Evolutionary conservation across 2,888 invertebrate species (phyloP).

Genomic region (Drosophila helvetica): DNA sequence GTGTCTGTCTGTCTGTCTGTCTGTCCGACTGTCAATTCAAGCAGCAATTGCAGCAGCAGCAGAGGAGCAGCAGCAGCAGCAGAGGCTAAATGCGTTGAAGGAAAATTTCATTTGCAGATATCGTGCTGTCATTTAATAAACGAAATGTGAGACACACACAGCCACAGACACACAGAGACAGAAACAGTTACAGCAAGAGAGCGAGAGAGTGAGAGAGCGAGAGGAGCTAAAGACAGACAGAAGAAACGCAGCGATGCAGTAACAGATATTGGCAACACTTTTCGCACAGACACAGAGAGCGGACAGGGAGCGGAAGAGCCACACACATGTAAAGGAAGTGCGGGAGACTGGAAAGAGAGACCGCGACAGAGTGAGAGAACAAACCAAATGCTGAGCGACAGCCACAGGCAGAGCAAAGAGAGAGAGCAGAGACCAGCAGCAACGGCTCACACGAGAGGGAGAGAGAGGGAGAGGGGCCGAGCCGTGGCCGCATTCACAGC

Average conservation of each 20-base stretch:
- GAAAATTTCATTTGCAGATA: constrained; percentile 83
- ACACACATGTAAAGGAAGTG: constrained; percentile 66
- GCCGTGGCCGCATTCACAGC: constrained; percentile 61
- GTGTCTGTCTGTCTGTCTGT: constrained; percentile 23
- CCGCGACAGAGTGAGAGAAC: constrained; percentile 9
- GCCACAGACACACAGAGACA: constrained; percentile 12
- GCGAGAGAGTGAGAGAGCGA: neutral
- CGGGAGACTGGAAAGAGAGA: constrained; percentile 48
- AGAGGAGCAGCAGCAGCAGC: constrained; percentile 38
- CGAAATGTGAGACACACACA: constrained; percentile 71
- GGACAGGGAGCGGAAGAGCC: constrained; percentile 8
- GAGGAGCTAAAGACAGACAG: constrained; percentile 15
- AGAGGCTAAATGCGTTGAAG: constrained; percentile 75
- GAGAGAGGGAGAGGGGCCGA: neutral
- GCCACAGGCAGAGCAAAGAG: constrained; percentile 31
- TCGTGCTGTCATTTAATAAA: constrained; percentile 83
- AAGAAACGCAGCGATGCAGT: constrained; percentile 77
- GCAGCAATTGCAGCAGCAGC: constrained; percentile 70
- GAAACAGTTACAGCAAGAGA: constrained; percentile 5
- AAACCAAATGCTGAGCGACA: constrained; percentile 53
- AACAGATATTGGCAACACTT: constrained; percentile 79
- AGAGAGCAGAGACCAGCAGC: neutral
- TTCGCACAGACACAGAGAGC: constrained; percentile 52
- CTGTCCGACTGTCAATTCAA: constrained; percentile 74
- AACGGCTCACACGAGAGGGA: constrained; percentile 29